phyloP scores from a whole-genome alignment of 2,113 vertebrate species.

The Micronycteris hirsuta region DNA sequence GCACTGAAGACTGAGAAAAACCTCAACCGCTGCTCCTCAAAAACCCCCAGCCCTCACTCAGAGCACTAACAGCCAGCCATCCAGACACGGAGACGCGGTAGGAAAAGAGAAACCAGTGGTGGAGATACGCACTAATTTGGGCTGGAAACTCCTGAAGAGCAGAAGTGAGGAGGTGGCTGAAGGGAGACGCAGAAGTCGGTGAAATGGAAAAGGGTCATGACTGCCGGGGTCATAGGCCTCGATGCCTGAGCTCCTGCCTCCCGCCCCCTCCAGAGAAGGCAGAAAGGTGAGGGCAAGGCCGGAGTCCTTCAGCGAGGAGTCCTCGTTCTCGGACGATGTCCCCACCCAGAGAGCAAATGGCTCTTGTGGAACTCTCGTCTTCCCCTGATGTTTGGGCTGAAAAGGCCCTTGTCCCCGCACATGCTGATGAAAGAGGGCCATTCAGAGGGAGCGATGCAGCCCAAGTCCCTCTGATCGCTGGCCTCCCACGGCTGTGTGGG shows the following conservation, averaged over 20 bases:
- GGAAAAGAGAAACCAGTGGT: not conserved
- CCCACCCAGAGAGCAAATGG: conserved; percentile 9
- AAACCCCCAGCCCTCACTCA: not conserved
- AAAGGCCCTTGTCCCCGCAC: conserved; percentile 66
- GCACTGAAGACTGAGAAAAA: not conserved
- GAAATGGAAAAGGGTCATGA: not conserved
- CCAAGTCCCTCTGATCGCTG: conserved; percentile 39
- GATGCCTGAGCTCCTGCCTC: not conserved
- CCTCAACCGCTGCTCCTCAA: not conserved
- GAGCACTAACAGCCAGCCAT: not conserved
- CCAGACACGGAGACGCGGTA: accelerated
- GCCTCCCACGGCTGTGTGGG: conserved; percentile 54
- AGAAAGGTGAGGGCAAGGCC: not conserved
- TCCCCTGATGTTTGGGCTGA: conserved; percentile 55
- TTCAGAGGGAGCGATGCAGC: conserved; percentile 54
- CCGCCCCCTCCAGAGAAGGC: not conserved
- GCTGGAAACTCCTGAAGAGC: not conserved
- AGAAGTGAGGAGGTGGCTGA: conserved; percentile 9
- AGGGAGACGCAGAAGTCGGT: conserved; percentile 49
- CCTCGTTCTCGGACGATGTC: not conserved
- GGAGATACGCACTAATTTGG: conserved; percentile 52
- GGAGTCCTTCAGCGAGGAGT: not conserved
- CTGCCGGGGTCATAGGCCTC: accelerated
- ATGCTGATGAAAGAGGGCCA: conserved; percentile 64
- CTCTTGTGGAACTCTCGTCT: conserved; percentile 27